Evolutionary conservation across 2,888 invertebrate species (phyloP).

Genomic region (Pristionchus fissidentatus): DNA sequence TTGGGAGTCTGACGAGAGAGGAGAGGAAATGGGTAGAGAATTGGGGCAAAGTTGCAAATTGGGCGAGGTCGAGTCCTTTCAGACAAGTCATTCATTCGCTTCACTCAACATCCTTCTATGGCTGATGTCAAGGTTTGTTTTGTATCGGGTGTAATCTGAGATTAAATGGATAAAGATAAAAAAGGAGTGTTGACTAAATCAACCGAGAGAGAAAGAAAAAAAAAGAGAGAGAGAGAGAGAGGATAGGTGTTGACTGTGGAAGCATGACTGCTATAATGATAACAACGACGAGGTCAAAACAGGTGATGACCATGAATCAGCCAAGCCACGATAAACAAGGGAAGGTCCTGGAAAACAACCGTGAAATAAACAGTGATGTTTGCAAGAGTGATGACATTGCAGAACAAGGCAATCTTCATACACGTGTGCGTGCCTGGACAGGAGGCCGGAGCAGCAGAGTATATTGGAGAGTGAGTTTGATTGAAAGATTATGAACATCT

Average conservation of each 20-base stretch:
- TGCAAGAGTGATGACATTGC: background rate
- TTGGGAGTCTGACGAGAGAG: background rate
- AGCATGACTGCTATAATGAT: background rate
- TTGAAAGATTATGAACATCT: no score
- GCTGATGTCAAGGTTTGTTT: constrained; percentile 85
- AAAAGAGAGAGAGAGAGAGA: background rate
- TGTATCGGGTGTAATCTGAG: background rate
- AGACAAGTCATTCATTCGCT: constrained; percentile 88
- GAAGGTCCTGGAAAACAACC: background rate
- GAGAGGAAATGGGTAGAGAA: no score
- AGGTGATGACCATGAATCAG: no score
- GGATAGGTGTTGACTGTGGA: background rate
- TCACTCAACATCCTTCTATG: constrained; percentile 88
- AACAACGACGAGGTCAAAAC: no score
- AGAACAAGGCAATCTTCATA: constrained; percentile 83
- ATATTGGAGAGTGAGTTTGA: constrained; percentile 64
- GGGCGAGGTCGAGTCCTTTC: constrained; percentile 64
- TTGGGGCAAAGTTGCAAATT: background rate
- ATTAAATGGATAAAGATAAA: background rate
- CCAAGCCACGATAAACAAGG: background rate
- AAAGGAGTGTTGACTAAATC: background rate
- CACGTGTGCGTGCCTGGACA: constrained; percentile 90
- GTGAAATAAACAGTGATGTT: background rate
- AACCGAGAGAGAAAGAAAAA: background rate
- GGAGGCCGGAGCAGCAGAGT: constrained; percentile 83